These are phyloP conservation scores for Aptenodytes patagonicus DNA, from an alignment of 2,113 vertebrate genomes.

Conservation along the genomic window DNA sequence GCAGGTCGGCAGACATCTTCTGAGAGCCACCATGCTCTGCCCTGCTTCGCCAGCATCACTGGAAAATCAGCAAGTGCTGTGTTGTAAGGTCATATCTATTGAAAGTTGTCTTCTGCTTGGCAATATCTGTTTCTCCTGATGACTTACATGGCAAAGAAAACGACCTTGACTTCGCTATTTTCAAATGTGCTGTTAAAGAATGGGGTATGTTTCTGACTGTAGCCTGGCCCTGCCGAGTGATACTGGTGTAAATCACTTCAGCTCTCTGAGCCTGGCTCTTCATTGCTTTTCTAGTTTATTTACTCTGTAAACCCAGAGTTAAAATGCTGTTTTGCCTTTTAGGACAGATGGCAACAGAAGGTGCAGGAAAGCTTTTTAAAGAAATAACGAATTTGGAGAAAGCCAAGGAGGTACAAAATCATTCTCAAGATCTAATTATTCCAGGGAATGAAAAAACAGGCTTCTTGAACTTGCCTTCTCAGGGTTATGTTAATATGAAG, in stretches of 20 bases:
- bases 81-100: fast-evolving
- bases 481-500: constrained; percentile 38
- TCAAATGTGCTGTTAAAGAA: background rate
- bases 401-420: background rate
- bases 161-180: background rate
- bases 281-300: background rate
- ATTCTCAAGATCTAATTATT: constrained; percentile 28
- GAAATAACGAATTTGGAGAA: background rate
- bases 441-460: background rate
- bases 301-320: background rate
- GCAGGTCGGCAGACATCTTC: background rate
- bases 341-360: background rate
- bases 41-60: background rate
- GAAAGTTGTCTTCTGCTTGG: background rate
- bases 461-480: constrained; percentile 24
- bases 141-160: background rate
- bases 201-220: background rate
- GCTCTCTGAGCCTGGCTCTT: background rate
- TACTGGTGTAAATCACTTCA: background rate
- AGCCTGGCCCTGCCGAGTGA: background rate
- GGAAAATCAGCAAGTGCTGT: background rate
- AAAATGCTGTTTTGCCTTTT: background rate
- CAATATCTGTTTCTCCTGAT: background rate
- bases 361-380: background rate
- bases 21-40: background rate